Evolutionary conservation across 2,113 vertebrate species (phyloP).

Genomic region (Trogon melanurus): DNA sequence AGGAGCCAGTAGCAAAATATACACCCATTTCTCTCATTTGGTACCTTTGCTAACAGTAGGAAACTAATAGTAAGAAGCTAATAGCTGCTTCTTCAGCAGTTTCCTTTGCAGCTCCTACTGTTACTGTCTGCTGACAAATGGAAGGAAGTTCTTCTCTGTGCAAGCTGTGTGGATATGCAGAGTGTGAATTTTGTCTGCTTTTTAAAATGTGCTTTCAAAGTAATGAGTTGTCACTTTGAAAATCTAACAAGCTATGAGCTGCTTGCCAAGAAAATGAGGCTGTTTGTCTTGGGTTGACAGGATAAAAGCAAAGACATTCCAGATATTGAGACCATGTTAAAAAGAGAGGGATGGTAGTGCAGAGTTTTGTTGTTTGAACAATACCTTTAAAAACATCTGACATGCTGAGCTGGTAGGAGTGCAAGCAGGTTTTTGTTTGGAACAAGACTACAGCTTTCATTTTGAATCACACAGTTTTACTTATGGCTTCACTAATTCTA

Average conservation of each 20-base stretch:
- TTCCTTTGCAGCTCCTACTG: neutral
- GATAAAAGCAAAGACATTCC: constrained; percentile 4
- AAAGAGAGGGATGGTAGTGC: neutral
- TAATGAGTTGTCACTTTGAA: constrained; percentile 2
- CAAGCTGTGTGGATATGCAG: neutral
- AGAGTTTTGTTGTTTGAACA: neutral
- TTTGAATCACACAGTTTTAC: neutral
- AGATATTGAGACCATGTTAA: neutral
- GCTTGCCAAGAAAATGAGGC: neutral
- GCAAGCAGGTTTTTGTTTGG: neutral
- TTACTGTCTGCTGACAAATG: constrained; percentile 18
- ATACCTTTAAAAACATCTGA: neutral
- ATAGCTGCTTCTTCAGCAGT: neutral
- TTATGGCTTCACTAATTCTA: neutral
- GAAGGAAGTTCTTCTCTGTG: neutral
- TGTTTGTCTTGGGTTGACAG: neutral
- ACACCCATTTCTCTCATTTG: neutral
- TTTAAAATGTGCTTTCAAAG: neutral
- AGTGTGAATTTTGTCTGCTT: neutral
- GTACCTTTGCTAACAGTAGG: neutral
- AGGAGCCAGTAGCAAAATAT: neutral
- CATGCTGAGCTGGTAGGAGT: neutral
- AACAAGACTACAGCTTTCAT: neutral
- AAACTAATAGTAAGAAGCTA: neutral
- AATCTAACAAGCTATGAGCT: neutral